A percentile compares a stretch with the other conserved stretches of the same genome.
Evolutionary conservation across 2,797 vertebrate genomes (phyloP).

Genomic region (Huso huso): DNA sequence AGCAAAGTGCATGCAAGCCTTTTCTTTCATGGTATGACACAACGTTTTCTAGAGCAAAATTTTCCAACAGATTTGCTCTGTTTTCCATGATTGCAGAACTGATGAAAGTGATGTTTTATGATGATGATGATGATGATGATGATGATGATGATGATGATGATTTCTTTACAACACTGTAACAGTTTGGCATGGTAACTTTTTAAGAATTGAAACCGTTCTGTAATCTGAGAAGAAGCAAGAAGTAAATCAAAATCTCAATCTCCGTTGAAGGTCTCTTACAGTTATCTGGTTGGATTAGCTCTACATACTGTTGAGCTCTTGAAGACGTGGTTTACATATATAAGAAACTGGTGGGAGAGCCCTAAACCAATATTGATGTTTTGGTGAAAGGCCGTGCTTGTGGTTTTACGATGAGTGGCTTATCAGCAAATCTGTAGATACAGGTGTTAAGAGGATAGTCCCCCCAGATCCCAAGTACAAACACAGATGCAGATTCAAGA

Average conservation of each 20-base stretch:
- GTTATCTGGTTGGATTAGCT: conserved; percentile 58
- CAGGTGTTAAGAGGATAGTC: conserved; percentile 50
- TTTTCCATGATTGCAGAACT: too few relatives aligned
- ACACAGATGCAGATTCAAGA: conserved; percentile 32
- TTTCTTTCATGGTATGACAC: too few relatives aligned
- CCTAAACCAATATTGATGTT: conserved; percentile 60
- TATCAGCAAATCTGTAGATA: conserved; percentile 56
- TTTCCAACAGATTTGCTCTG: too few relatives aligned
- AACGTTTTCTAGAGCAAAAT: too few relatives aligned
- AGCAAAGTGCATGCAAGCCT: too few relatives aligned
- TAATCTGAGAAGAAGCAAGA: conserved; percentile 25
- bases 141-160: too few relatives aligned
- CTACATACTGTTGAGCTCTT: conserved; percentile 31
- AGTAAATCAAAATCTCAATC: conserved; percentile 39
- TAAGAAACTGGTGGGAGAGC: conserved; percentile 44
- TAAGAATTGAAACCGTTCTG: too few relatives aligned
- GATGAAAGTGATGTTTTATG: too few relatives aligned
- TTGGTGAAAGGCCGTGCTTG: conserved; percentile 38
- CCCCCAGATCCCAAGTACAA: conserved; percentile 34
- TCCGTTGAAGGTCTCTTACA: conserved; percentile 38
- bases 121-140: too few relatives aligned
- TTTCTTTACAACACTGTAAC: too few relatives aligned
- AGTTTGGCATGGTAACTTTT: too few relatives aligned
- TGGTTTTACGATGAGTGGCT: conserved; percentile 45
- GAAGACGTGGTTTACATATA: conserved; percentile 42